phyloP scores from a whole-genome alignment of 2,113 vertebrate genomes.

The Baryphthengus martii region DNA sequence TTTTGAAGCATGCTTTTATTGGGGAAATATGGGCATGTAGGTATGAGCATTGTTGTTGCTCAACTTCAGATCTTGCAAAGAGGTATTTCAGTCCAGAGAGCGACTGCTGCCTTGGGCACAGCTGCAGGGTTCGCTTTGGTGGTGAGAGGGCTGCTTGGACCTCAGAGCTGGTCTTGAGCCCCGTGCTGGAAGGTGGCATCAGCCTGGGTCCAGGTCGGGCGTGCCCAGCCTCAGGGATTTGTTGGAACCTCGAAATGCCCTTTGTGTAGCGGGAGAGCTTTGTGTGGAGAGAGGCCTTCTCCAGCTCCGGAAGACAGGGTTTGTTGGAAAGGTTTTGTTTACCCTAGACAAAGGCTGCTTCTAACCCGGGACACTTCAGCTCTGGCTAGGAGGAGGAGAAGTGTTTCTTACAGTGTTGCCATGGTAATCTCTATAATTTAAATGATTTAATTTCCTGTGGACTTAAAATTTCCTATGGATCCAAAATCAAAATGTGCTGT shows the following conservation, averaged over 20 bases:
- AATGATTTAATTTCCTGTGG: neutral
- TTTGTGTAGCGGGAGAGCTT: neutral
- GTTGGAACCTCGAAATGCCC: neutral
- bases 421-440: neutral
- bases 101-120: rapidly evolving
- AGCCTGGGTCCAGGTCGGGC: neutral
- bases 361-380: neutral
- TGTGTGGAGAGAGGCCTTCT: neutral
- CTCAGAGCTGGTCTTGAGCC: neutral
- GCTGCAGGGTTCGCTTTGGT: neutral
- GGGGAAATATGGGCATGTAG: neutral
- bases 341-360: neutral
- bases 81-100: neutral
- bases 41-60: neutral
- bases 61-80: neutral
- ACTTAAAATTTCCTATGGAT: neutral
- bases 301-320: neutral
- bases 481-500: neutral
- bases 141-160: neutral
- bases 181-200: rapidly evolving
- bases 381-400: neutral
- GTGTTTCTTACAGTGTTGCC: neutral
- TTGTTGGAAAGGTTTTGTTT: neutral
- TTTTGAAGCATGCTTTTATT: neutral
- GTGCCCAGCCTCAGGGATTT: neutral